phyloP scores from a whole-genome alignment of 2,888 invertebrate species.

The Drosophila anceps region DNA sequence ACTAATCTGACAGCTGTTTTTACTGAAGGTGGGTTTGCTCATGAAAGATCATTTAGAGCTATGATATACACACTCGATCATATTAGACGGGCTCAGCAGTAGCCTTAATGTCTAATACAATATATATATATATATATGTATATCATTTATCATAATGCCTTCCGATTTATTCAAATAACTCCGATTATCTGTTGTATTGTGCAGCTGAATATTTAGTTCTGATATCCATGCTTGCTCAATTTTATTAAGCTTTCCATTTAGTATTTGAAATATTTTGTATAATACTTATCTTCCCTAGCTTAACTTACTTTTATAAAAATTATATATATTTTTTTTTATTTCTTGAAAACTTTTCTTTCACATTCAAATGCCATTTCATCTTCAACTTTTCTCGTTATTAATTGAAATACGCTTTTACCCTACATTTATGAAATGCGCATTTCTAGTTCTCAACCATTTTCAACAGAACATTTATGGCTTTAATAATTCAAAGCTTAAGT shows the following conservation, averaged over 20 bases:
- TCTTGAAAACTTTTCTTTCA: not conserved
- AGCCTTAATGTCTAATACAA: no score
- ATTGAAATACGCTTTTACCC: constrained; percentile 1
- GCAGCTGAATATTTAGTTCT: not conserved
- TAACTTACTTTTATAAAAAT: not conserved
- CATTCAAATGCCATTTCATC: not conserved
- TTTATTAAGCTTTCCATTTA: not conserved
- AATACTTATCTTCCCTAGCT: not conserved
- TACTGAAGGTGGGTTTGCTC: no score
- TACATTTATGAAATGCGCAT: not conserved
- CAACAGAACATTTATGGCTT: constrained; percentile 58
- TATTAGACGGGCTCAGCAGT: no score
- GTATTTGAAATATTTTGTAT: not conserved
- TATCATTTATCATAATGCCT: not conserved
- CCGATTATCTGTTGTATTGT: not conserved
- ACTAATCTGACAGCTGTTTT: no score
- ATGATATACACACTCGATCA: no score
- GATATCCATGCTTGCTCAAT: no score
- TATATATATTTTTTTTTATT: not conserved
- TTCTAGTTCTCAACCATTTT: constrained; percentile 18
- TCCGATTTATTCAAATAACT: accelerated
- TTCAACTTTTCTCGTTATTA: not conserved
- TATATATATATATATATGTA: no score
- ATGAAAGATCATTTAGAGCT: no score
- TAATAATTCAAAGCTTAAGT: constrained; percentile 56